Evolutionary conservation across 2,797 vertebrate genomes (phyloP).

Genomic region (Leucoraja ocellata): DNA sequence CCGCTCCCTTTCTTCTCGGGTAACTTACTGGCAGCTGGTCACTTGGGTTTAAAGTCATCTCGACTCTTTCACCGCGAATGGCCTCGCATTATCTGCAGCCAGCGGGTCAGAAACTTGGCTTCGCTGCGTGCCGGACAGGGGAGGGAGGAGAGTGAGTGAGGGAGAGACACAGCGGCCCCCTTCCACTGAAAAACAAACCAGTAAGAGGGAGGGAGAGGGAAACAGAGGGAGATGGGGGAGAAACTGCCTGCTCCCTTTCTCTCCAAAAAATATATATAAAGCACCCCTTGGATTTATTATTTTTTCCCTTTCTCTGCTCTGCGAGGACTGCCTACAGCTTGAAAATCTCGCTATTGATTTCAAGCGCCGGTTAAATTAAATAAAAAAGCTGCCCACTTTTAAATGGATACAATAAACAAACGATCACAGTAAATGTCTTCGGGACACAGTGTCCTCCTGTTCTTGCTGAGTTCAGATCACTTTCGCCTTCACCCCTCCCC

Average conservation of each 20-base stretch:
- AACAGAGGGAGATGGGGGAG: neutral
- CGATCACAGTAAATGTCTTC: neutral
- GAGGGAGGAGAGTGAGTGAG: too few relatives aligned
- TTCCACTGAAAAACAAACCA: too few relatives aligned
- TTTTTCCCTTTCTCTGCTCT: neutral
- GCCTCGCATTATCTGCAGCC: conserved; percentile 56
- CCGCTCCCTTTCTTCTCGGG: conserved; percentile 38
- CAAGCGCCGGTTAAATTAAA: neutral
- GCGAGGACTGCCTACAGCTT: neutral
- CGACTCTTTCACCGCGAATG: conserved; percentile 48
- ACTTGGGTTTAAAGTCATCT: conserved; percentile 58
- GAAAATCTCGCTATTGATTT: neutral
- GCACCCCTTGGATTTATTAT: neutral
- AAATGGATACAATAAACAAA: too few relatives aligned
- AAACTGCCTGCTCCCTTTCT: neutral
- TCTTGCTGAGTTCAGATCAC: neutral
- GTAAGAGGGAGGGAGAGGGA: neutral
- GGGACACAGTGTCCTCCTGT: neutral
- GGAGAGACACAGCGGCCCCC: too few relatives aligned
- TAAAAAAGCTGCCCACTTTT: neutral
- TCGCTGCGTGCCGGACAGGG: neutral
- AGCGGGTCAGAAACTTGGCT: conserved; percentile 57
- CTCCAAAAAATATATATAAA: neutral
- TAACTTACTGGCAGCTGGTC: conserved; percentile 49
- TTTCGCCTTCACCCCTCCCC: neutral